Evolutionary conservation across 2,113 vertebrate species (phyloP).

Genomic region (Micromys minutus): DNA sequence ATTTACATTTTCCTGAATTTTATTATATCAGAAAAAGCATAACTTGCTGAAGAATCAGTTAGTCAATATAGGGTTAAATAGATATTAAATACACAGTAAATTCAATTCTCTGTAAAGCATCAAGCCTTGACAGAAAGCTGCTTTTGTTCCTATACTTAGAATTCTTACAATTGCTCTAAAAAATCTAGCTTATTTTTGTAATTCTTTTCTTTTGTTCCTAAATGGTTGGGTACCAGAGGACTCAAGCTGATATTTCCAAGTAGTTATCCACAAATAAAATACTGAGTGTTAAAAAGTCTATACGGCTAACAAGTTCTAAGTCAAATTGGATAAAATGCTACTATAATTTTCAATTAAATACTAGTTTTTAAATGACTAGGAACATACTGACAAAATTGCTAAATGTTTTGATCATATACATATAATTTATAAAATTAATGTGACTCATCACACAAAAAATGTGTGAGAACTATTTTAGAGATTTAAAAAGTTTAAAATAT

Average conservation of each 20-base stretch:
- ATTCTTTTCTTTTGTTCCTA: constrained; percentile 69
- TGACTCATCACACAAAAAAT: constrained; percentile 43
- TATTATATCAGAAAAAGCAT: constrained; percentile 25
- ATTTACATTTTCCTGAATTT: constrained; percentile 52
- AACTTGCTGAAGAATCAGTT: not conserved
- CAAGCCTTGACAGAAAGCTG: constrained; percentile 53
- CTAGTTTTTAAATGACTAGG: constrained; percentile 53
- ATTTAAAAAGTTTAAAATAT: not conserved
- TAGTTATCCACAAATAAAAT: constrained; percentile 61
- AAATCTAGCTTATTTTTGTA: constrained; percentile 55
- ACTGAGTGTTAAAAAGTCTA: constrained; percentile 36
- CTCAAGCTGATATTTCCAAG: constrained; percentile 55
- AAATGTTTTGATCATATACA: not conserved
- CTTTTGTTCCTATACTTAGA: constrained; percentile 60
- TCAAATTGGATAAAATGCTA: constrained; percentile 36
- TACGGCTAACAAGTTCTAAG: constrained; percentile 59
- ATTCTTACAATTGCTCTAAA: constrained; percentile 54
- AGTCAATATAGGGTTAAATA: constrained; percentile 40
- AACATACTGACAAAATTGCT: not conserved
- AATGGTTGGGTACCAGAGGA: constrained; percentile 48
- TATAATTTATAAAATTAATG: constrained; percentile 41
- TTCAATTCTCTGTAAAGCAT: not conserved
- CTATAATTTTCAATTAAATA: constrained; percentile 42
- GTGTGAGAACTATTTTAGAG: constrained; percentile 19
- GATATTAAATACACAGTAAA: constrained; percentile 41